These are phyloP conservation scores for Thinocorus orbignyianus DNA, from an alignment of 2,113 vertebrate species.

Conservation along the genomic window DNA sequence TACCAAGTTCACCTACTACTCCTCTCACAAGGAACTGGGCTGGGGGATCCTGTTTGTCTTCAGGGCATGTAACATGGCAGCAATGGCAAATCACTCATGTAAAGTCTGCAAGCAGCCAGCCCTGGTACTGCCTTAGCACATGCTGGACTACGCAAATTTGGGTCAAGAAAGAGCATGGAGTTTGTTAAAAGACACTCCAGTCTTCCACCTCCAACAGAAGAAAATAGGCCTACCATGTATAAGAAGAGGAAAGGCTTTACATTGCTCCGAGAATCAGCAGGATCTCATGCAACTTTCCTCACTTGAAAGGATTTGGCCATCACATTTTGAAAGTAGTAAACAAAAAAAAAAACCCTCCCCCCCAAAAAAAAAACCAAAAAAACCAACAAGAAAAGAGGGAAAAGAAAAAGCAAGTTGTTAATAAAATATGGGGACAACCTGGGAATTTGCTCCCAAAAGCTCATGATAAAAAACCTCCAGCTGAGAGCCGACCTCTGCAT, in stretches of 20 bases:
- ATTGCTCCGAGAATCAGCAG: neutral
- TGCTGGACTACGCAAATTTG: neutral
- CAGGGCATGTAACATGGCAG: accelerated
- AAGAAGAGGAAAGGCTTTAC: neutral
- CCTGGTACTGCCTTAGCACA: neutral
- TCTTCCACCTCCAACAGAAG: neutral
- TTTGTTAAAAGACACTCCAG: neutral
- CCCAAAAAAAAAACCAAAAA: too few relatives aligned
- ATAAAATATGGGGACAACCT: neutral
- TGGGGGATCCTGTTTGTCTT: neutral
- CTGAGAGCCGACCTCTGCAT: neutral
- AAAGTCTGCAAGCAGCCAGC: neutral
- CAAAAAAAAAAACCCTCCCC: neutral
- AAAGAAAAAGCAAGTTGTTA: neutral
- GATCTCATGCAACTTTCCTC: neutral
- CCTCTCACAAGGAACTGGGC: neutral
- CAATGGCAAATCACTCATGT: neutral
- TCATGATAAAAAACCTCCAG: neutral
- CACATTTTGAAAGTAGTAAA: neutral
- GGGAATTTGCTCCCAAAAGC: neutral
- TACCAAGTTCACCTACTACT: accelerated
- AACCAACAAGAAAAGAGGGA: neutral
- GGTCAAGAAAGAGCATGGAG: neutral
- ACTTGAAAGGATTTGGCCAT: neutral
- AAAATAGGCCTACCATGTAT: neutral